Conservation (phyloP, 2,113 vertebrate species). For the Microcebus griseorufus region DNA sequence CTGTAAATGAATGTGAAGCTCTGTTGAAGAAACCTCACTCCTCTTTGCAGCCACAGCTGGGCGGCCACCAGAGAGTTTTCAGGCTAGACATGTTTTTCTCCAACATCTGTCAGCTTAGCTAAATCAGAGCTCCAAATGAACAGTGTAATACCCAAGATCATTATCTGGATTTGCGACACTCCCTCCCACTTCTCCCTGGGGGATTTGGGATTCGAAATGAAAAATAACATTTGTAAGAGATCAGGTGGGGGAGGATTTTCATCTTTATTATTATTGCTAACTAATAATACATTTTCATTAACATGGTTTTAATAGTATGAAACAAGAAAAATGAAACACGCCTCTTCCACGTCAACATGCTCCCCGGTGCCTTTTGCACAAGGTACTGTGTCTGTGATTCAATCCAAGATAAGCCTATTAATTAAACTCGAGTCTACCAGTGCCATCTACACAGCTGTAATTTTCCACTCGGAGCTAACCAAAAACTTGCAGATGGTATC, state of each 20-base stretch:
- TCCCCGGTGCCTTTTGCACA: slow-evolving; percentile 22
- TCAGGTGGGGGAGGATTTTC: slow-evolving; percentile 72
- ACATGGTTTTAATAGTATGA: slow-evolving; percentile 71
- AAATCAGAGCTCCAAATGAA: slow-evolving; percentile 81
- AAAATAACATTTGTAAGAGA: slow-evolving; percentile 79
- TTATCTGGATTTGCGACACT: slow-evolving; percentile 80
- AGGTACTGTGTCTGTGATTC: slow-evolving; percentile 46
- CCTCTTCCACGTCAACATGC: background rate
- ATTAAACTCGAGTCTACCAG: slow-evolving; percentile 72
- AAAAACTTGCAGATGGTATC: slow-evolving; percentile 67
- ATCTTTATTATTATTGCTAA: slow-evolving; percentile 74
- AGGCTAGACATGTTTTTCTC: slow-evolving; percentile 80
- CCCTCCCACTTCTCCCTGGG: slow-evolving; percentile 69
- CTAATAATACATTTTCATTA: slow-evolving; percentile 77
- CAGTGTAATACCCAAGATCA: slow-evolving; percentile 80
- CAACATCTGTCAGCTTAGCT: slow-evolving; percentile 81
- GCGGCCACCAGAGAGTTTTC: slow-evolving; percentile 77
- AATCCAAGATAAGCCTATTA: slow-evolving; percentile 72
- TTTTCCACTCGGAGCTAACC: slow-evolving; percentile 58
- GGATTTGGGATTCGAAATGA: slow-evolving; percentile 71
- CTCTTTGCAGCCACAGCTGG: slow-evolving; percentile 76
- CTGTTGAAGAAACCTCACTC: slow-evolving; percentile 59
- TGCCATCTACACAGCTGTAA: slow-evolving; percentile 50
- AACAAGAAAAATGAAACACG: slow-evolving; percentile 60
- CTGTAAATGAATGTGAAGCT: slow-evolving; percentile 70